Evolutionary conservation across 2,113 vertebrate species (phyloP).

Genomic region (Argyrosomus japonicus): DNA sequence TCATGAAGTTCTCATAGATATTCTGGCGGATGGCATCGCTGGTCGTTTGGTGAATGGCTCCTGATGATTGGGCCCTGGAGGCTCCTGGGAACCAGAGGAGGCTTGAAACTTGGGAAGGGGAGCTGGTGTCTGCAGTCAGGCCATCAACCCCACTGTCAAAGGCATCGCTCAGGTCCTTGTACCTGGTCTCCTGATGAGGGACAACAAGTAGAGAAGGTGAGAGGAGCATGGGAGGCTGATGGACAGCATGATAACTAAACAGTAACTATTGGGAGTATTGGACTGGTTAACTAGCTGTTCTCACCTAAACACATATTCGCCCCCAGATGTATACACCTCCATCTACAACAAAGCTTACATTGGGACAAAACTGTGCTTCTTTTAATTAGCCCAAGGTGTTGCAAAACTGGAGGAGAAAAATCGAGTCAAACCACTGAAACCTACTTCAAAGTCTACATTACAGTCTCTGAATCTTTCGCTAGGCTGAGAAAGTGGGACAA

Average conservation of each 20-base stretch:
- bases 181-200: constrained; percentile 87
- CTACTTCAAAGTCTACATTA: constrained; percentile 74
- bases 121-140: constrained; percentile 85
- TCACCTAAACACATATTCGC: not conserved
- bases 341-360: constrained; percentile 11
- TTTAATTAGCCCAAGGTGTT: constrained; percentile 50
- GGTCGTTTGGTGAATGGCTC: constrained; percentile 83
- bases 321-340: constrained; percentile 8
- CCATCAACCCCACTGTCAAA: constrained; percentile 92
- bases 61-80: constrained; percentile 88
- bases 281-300: not conserved
- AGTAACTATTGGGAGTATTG: not conserved
- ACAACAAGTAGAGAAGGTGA: not conserved
- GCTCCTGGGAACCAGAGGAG: constrained; percentile 86
- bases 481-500: constrained; percentile 75
- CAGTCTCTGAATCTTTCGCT: constrained; percentile 53
- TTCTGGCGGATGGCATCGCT: constrained; percentile 89
- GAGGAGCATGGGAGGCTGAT: not conserved
- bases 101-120: constrained; percentile 85
- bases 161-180: constrained; percentile 89
- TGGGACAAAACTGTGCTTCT: constrained; percentile 32
- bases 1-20: constrained; percentile 95
- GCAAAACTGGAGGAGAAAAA: constrained; percentile 40
- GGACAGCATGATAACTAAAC: not conserved
- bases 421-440: constrained; percentile 56